Evolutionary conservation across 2,797 vertebrate species (phyloP).

Genomic region (Gobionotothen gibberifrons): DNA sequence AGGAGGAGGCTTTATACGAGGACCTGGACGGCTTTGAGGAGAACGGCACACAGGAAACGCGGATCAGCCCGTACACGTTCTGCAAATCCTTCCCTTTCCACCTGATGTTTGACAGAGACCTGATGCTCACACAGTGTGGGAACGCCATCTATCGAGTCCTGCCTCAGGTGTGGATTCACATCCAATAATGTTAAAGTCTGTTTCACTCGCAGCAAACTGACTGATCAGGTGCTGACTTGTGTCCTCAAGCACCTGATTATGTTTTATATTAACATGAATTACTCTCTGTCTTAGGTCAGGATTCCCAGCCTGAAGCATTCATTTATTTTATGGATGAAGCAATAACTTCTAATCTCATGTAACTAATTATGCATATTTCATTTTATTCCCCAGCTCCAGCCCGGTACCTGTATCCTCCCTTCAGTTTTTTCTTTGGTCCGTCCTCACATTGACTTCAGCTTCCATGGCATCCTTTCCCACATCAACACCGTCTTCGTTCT

Average conservation of each 20-base stretch:
- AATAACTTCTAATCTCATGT: slow-evolving; percentile 6
- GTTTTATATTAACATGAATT: slow-evolving; percentile 1
- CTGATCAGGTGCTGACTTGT: too few species aligned
- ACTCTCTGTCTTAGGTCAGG: neutral
- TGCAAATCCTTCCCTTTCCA: slow-evolving; percentile 99
- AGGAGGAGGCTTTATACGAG: slow-evolving; percentile 97
- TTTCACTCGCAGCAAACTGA: slow-evolving; percentile 4
- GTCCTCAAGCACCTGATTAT: neutral
- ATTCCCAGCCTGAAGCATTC: neutral
- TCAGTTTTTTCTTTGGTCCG: slow-evolving; percentile 98
- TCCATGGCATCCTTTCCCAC: slow-evolving; percentile 98
- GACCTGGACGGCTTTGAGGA: slow-evolving; percentile 98
- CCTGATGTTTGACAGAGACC: slow-evolving; percentile 96
- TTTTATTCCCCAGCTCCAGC: slow-evolving; percentile 88
- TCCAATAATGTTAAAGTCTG: neutral
- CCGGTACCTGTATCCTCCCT: slow-evolving; percentile 93
- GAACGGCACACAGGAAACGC: slow-evolving; percentile 96
- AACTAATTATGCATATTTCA: slow-evolving; percentile 15
- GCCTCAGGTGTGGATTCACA: slow-evolving; percentile 88
- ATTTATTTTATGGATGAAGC: neutral
- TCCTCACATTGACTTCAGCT: slow-evolving; percentile 98
- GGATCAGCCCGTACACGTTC: slow-evolving; percentile 98
- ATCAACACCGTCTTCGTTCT: slow-evolving; percentile 99
- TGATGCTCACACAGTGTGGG: slow-evolving; percentile 96
- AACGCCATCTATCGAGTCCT: slow-evolving; percentile 98